Percentiles rank a stretch among this genome's conserved stretches.
Evolutionary conservation across 1,140 invertebrate genomes (phyloP).

Genomic region (Elysia chlorotica): DNA sequence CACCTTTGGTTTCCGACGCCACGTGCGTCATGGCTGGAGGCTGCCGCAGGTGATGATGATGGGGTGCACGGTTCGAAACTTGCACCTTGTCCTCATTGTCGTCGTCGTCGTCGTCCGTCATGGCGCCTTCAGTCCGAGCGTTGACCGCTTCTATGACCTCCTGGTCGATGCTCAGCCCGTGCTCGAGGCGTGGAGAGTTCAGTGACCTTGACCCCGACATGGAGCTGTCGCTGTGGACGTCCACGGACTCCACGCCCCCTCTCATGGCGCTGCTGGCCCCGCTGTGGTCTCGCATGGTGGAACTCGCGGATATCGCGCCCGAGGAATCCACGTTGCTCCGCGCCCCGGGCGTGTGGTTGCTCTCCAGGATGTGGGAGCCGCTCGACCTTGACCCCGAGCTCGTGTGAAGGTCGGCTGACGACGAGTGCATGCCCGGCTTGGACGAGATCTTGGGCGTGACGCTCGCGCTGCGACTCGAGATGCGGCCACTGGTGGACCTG

Average conservation of each 20-base stretch:
- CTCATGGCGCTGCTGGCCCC: conserved; percentile 23
- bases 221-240: conserved; percentile 55
- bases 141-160: conserved; percentile 28
- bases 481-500: conserved; percentile 58
- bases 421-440: conserved; percentile 49
- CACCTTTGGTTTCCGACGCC: conserved; percentile 23
- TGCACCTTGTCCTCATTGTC: neutral
- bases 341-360: conserved; percentile 11
- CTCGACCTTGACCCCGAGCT: conserved; percentile 57
- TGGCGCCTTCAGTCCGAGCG: conserved; percentile 24
- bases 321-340: neutral
- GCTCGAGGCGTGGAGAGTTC: conserved; percentile 44
- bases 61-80: neutral
- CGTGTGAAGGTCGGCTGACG: conserved; percentile 48
- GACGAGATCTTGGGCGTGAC: conserved; percentile 55
- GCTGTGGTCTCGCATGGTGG: too few species aligned
- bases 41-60: too few species aligned
- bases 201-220: conserved; percentile 53
- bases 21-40: conserved; percentile 14
- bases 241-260: conserved; percentile 49
- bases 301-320: too few species aligned
- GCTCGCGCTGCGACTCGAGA: conserved; percentile 56
- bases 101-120: conserved; percentile 19
- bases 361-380: conserved; percentile 56
- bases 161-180: conserved; percentile 27